These are phyloP conservation scores for Eulithis prunata DNA, from an alignment of 2,888 invertebrate genomes.

Conservation along the genomic window DNA sequence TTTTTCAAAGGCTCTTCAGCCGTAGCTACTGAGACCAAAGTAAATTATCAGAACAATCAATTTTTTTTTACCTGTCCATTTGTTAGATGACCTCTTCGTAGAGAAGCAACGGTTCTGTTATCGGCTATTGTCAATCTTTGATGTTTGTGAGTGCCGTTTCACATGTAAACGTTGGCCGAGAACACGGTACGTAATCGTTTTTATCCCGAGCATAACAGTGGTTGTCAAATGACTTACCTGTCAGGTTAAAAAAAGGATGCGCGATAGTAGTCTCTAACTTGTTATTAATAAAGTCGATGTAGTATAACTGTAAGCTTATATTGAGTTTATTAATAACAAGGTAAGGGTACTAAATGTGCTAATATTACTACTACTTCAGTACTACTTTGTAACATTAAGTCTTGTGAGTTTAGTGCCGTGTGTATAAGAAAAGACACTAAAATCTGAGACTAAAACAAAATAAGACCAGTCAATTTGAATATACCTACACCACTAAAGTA, in stretches of 20 bases:
- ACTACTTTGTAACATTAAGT: no score
- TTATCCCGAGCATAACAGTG: no score
- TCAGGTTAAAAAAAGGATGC: no score
- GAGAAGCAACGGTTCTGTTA: slow-evolving; percentile 75
- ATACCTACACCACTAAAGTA: no score
- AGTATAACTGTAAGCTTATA: no score
- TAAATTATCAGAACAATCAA: slow-evolving; percentile 80
- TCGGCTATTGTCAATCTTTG: slow-evolving; percentile 77
- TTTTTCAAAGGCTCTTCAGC: slow-evolving; percentile 38
- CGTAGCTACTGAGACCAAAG: slow-evolving; percentile 42
- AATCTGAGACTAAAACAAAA: background rate
- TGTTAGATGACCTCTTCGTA: slow-evolving; percentile 74
- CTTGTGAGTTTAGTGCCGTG: background rate
- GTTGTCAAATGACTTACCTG: no score
- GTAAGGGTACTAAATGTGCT: no score
- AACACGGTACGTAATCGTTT: background rate
- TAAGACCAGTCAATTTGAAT: background rate
- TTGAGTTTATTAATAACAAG: no score
- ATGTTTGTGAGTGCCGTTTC: slow-evolving; percentile 34
- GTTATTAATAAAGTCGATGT: no score
- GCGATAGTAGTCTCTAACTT: no score
- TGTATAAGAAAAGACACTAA: background rate
- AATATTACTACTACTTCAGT: no score
- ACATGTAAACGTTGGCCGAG: slow-evolving; percentile 1
- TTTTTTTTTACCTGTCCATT: slow-evolving; percentile 75